Evolutionary conservation across 1,140 invertebrate genomes (phyloP).

Genomic region (Nephotettix cincticeps): DNA sequence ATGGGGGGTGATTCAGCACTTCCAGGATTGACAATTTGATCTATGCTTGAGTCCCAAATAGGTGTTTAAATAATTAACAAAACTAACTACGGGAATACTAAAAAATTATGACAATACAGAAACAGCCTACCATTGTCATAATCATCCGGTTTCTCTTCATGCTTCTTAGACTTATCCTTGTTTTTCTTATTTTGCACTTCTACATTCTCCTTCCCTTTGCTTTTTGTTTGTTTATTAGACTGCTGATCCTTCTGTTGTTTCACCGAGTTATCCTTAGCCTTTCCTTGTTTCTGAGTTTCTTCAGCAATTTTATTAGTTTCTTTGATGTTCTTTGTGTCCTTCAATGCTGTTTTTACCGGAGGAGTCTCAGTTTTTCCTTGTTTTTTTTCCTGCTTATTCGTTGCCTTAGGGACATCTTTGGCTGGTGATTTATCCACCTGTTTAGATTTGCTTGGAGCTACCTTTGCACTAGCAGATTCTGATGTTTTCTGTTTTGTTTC

Average conservation of each 20-base stretch:
- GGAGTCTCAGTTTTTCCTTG: constrained; percentile 26
- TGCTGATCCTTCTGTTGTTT: constrained; percentile 46
- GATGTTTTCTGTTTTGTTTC: constrained; percentile 29
- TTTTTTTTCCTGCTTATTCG: constrained; percentile 45
- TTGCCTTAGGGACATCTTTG: constrained; percentile 51
- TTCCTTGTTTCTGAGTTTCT: constrained; percentile 48
- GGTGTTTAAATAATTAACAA: too few relatives aligned
- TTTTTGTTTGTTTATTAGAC: constrained; percentile 46
- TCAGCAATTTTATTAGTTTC: constrained; percentile 46
- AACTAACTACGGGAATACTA: too few relatives aligned
- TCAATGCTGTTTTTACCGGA: constrained; percentile 33
- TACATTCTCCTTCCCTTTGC: constrained; percentile 48
- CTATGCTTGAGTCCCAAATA: too few relatives aligned
- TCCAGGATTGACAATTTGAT: too few relatives aligned
- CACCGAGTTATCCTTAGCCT: constrained; percentile 50
- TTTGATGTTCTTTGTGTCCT: constrained; percentile 45
- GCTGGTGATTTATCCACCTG: constrained; percentile 50
- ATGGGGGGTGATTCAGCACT: too few relatives aligned
- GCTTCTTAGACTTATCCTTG: constrained; percentile 54
- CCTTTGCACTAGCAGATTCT: constrained; percentile 43
- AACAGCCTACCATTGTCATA: constrained; percentile 61
- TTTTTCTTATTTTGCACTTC: constrained; percentile 52
- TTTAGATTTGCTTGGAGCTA: constrained; percentile 48
- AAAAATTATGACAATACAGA: constrained; percentile 16
- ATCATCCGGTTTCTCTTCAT: constrained; percentile 65